phyloP scores from a whole-genome alignment of 2,113 vertebrate genomes.

The Gambusia affinis region DNA sequence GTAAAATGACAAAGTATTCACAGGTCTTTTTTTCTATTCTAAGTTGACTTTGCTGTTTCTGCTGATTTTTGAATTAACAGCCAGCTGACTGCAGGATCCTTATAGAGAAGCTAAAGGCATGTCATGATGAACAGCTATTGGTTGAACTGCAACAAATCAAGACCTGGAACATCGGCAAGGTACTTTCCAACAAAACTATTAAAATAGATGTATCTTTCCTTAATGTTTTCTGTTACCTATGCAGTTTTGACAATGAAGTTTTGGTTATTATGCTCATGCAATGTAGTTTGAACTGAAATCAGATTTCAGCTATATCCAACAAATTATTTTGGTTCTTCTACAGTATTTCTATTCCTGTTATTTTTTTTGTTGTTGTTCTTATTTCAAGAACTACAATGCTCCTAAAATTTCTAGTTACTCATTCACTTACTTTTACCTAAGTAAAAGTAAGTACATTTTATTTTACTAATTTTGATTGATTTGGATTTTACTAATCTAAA shows the following conservation, averaged over 20 bases:
- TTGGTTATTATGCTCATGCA: neutral
- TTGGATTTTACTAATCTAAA: neutral
- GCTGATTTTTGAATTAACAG: conserved; percentile 63
- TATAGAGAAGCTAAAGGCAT: conserved; percentile 93
- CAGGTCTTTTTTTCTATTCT: neutral
- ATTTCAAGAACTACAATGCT: neutral
- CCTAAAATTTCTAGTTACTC: neutral
- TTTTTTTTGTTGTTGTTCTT: neutral
- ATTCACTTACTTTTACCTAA: neutral
- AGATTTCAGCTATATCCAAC: neutral
- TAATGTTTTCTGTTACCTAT: neutral
- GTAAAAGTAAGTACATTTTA: no score
- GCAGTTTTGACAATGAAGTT: conserved; percentile 3
- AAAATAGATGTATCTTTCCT: neutral
- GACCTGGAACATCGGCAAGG: conserved; percentile 98
- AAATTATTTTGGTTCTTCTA: neutral
- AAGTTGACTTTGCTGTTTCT: conserved; percentile 3
- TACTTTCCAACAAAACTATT: conserved; percentile 50
- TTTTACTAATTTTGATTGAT: neutral
- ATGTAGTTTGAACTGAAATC: neutral
- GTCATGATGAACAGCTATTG: conserved; percentile 91
- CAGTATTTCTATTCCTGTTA: neutral
- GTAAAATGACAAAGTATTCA: neutral
- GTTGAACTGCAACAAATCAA: conserved; percentile 95
- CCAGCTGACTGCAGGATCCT: conserved; percentile 95